These are phyloP conservation scores for Holcopasites calliopsidis DNA, from an alignment of 1,140 invertebrate species.

Conservation along the genomic window DNA sequence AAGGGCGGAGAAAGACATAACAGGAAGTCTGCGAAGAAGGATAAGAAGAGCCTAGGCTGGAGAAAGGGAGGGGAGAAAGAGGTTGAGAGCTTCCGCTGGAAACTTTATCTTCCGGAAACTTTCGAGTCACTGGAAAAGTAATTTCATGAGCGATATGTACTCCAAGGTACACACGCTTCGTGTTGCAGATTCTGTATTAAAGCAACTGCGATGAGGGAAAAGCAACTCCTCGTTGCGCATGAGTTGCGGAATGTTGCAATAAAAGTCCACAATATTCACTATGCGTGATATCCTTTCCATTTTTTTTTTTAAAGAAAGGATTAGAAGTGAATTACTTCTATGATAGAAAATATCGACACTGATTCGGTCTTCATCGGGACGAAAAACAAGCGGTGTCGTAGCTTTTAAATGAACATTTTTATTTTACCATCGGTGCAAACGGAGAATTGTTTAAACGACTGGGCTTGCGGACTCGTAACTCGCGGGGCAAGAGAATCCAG, in stretches of 20 bases:
- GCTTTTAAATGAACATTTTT: too few species aligned
- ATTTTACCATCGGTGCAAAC: too few species aligned
- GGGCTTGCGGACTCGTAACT: too few species aligned
- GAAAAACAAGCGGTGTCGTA: not conserved
- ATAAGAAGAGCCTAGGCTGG: not conserved
- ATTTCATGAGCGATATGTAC: constrained; percentile 35
- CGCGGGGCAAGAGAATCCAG: too few species aligned
- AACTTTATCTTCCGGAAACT: constrained; percentile 39
- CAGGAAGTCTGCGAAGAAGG: not conserved
- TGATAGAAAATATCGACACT: not conserved
- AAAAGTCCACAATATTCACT: too few species aligned
- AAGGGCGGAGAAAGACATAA: not conserved
- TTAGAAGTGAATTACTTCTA: not conserved
- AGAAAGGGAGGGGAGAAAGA: not conserved
- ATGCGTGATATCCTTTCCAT: too few species aligned
- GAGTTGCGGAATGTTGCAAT: too few species aligned
- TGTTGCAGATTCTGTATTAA: not conserved
- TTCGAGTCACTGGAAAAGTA: constrained; percentile 40
- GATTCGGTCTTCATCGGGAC: not conserved
- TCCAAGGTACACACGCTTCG: constrained; percentile 7
- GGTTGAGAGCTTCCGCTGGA: constrained; percentile 12
- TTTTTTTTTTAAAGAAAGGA: not conserved
- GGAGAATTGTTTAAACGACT: too few species aligned
- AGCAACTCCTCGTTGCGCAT: not conserved
- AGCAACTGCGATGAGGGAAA: not conserved